Evolutionary conservation across 2,888 invertebrate species (phyloP), one percentile per base, ranked within the genome.

Genomic region (Thymelicus sylvestris): DNA sequence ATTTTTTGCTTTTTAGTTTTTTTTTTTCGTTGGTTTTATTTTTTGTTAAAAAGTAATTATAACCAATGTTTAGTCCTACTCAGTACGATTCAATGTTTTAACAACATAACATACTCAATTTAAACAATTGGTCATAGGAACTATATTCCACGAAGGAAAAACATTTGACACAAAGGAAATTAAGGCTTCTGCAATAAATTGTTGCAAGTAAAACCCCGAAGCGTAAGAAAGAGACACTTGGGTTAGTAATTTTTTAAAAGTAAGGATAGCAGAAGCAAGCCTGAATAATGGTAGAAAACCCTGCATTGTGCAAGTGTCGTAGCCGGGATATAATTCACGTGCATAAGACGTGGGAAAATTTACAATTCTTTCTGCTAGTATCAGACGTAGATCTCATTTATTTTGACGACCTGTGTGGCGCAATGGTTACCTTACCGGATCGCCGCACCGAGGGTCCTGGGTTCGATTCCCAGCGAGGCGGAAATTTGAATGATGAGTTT

Each of bases 301-400:
- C 80, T 76, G 71, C 78, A 82, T 81, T 81, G 79, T 82, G 79
- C 79, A 81, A 71, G 74, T 69, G 76, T 74, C 55, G 62, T 39
- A 38, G 31, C n/a, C 19, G 7, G 50, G 44, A 52, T 31, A 67
- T 67, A 66, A 63, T 62, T 66, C 55, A 66, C 55, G 55, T 19
- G 47, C 13, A 39, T 15, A 44, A 62, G 39, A 50, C 55, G 44
- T 19, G 15, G 60, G 41, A 65, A 60, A 70, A 70, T 65, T 65
- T 65, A 65, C 65, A 60, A 60, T 60, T 12, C 19, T 60, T 65
- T 65, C 59, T 67, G 48, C 57, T 47, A 55, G 24, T 57, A 55
- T 57, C 63, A 38, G 57, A 8, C 57, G 63, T 57, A 57, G 50
- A 69, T 57, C 57, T 68, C 55, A 19, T 41, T 8, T 62, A 62